These are phyloP conservation scores for Microtus oregoni DNA, from an alignment of 2,113 vertebrate species.

Conservation along the genomic window DNA sequence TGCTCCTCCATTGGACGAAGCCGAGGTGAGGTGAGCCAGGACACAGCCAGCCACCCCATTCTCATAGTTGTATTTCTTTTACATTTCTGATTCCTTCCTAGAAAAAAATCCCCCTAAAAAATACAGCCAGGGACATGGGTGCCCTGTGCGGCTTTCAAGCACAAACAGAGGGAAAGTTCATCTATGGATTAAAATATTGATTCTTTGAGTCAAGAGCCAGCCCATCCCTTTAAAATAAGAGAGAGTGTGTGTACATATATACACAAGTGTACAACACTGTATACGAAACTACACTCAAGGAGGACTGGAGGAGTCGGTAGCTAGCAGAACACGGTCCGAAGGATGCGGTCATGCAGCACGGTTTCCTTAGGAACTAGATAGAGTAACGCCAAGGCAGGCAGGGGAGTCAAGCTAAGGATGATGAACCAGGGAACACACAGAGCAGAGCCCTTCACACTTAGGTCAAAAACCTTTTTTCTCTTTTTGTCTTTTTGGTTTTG, in stretches of 20 bases:
- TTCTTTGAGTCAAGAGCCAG: not conserved
- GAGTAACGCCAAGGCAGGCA: not conserved
- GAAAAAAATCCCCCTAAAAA: not conserved
- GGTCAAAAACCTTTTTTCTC: not conserved
- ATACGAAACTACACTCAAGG: not conserved
- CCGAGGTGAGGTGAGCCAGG: not conserved
- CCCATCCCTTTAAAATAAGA: not conserved
- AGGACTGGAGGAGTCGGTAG: not conserved
- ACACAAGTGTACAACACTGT: not conserved
- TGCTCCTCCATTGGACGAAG: too few species aligned
- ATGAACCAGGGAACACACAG: not conserved
- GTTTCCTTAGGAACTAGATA: not conserved
- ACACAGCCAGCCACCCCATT: not conserved
- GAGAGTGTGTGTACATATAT: not conserved
- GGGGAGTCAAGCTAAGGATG: not conserved
- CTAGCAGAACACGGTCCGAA: not conserved
- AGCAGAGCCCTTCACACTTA: not conserved
- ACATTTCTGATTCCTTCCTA: slow-evolving; percentile 6
- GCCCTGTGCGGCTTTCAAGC: not conserved
- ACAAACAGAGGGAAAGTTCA: slow-evolving; percentile 5
- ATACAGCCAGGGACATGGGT: not conserved
- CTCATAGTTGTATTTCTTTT: not conserved
- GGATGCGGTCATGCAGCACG: fast-evolving
- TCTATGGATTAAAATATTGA: slow-evolving; percentile 9
- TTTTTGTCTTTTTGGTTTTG: too few species aligned